Evolutionary conservation across 2,113 vertebrate genomes (phyloP).

Genomic region (Ariopsis seemanni): DNA sequence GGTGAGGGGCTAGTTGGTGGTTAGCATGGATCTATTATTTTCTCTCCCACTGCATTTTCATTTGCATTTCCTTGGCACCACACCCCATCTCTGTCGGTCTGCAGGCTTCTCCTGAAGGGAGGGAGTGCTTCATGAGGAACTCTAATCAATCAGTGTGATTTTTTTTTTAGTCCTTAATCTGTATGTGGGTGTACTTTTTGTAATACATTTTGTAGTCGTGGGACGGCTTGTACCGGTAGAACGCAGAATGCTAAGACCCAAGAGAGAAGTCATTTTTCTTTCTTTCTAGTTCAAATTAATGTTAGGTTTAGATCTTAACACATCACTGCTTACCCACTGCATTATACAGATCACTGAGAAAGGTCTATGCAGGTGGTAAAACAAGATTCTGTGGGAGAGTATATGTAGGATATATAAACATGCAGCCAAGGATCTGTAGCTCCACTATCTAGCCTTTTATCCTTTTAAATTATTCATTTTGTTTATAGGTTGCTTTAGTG

Average conservation of each 20-base stretch:
- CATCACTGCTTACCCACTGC: neutral
- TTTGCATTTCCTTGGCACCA: slow-evolving; percentile 13
- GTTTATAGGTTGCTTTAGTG: slow-evolving; percentile 50
- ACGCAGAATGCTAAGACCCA: neutral
- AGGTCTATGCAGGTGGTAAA: neutral
- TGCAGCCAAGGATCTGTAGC: slow-evolving; percentile 38
- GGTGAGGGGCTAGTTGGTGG: neutral
- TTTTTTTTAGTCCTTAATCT: neutral
- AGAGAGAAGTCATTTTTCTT: neutral
- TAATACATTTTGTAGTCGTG: neutral
- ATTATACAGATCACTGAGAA: neutral
- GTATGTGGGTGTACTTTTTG: slow-evolving; percentile 28
- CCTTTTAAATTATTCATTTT: slow-evolving; percentile 57
- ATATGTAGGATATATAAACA: slow-evolving; percentile 31
- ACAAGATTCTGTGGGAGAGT: slow-evolving; percentile 4
- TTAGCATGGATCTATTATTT: neutral
- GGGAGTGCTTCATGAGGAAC: neutral
- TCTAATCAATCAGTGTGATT: too few species aligned
- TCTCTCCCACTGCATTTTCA: slow-evolving; percentile 5
- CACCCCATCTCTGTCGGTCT: slow-evolving; percentile 21
- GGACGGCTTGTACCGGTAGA: neutral
- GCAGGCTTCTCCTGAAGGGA: neutral
- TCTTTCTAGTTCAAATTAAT: neutral
- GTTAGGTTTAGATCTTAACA: neutral
- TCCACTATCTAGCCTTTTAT: slow-evolving; percentile 39